A percentile compares a stretch with the other conserved stretches of the same genome.
Conservation (phyloP, 2,797 vertebrate species). For the Peromyscus eremicus region DNA sequence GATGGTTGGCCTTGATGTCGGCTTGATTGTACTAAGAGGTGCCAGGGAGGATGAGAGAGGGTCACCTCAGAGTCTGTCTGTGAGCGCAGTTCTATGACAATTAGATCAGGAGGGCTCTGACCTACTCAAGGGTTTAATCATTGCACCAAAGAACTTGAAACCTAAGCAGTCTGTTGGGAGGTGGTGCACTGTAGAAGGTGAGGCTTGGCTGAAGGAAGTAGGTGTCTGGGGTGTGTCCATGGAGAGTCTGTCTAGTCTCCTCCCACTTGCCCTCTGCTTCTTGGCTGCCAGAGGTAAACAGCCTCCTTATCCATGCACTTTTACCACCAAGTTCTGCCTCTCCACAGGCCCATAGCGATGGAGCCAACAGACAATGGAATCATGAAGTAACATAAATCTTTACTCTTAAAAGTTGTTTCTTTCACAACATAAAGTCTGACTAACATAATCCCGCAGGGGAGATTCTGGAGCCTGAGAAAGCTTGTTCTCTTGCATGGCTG, state of each 20-base stretch:
- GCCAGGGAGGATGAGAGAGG: neutral
- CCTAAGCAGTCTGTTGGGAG: neutral
- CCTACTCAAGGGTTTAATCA: neutral
- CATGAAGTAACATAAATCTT: neutral
- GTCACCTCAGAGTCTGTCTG: neutral
- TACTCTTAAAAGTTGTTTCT: neutral
- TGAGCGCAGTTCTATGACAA: neutral
- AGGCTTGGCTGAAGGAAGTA: neutral
- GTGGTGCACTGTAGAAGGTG: neutral
- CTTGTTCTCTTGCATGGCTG: neutral
- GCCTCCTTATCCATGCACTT: too few species aligned
- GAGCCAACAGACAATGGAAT: too few species aligned
- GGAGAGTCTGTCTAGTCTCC: neutral
- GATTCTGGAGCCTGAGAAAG: neutral
- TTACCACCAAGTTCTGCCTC: neutral
- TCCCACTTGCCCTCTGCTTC: neutral
- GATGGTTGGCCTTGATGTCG: neutral
- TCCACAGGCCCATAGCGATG: neutral
- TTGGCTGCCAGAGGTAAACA: neutral
- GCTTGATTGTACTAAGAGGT: neutral
- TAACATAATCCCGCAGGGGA: neutral
- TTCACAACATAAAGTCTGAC: neutral
- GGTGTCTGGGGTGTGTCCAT: neutral
- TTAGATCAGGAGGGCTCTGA: neutral
- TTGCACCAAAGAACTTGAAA: neutral